Evolutionary conservation across 1,140 invertebrate species (phyloP).

Genomic region (Lasioglossum baleicum): DNA sequence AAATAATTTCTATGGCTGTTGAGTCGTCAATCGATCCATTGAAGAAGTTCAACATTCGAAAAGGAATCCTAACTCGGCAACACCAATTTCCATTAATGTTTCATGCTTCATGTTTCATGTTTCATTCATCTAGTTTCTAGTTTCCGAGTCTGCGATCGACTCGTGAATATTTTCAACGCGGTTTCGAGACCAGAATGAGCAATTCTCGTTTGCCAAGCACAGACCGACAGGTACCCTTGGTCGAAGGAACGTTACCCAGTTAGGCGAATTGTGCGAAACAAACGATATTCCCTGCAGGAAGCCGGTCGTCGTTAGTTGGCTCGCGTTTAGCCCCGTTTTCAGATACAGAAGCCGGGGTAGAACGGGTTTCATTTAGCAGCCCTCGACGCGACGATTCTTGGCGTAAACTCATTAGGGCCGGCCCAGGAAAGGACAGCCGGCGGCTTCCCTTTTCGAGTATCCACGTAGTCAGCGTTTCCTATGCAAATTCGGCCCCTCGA

Average conservation of each 20-base stretch:
- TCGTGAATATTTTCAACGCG: too few relatives aligned
- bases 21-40: too few relatives aligned
- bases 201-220: too few relatives aligned
- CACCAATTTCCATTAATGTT: too few relatives aligned
- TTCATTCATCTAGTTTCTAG: too few relatives aligned
- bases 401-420: constrained; percentile 31
- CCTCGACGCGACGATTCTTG: neutral
- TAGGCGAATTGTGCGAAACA: neutral
- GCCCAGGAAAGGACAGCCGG: neutral
- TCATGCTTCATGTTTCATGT: too few relatives aligned
- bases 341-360: neutral
- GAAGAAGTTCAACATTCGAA: too few relatives aligned
- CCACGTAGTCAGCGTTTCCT: neutral
- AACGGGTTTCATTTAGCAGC: neutral
- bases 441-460: constrained; percentile 22
- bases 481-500: constrained; percentile 9
- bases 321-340: neutral
- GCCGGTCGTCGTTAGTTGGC: neutral
- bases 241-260: neutral
- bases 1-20: too few relatives aligned
- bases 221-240: too few relatives aligned
- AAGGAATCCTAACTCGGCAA: too few relatives aligned
- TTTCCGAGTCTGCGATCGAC: too few relatives aligned
- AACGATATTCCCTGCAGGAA: neutral
- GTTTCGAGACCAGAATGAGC: too few relatives aligned